Evolutionary conservation across 2,888 invertebrate genomes (phyloP).

Genomic region (Nomada ruficornis): DNA sequence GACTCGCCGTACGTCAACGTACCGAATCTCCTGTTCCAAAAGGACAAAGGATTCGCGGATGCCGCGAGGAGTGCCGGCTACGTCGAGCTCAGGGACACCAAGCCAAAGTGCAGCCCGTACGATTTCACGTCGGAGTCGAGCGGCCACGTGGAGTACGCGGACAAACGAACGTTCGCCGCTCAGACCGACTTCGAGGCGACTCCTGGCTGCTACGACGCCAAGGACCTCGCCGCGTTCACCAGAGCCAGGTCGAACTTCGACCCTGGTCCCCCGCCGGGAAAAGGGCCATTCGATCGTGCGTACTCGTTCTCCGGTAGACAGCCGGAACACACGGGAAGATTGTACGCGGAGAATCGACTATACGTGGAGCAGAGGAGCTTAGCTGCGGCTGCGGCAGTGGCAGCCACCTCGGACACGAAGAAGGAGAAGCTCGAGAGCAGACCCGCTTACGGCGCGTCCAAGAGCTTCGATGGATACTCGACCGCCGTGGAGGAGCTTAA

Average conservation of each 20-base stretch:
- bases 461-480: conserved; percentile 81
- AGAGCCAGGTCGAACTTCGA: conserved; percentile 72
- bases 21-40: conserved; percentile 79
- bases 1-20: conserved; percentile 82
- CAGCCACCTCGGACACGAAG: conserved; percentile 72
- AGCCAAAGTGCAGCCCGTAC: conserved; percentile 78
- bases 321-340: conserved; percentile 58
- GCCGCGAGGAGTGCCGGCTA: conserved; percentile 79
- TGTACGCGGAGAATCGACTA: conserved; percentile 60
- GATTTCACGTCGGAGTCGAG: conserved; percentile 82
- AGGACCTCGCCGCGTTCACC: conserved; percentile 40
- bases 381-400: conserved; percentile 13
- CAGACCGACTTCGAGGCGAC: conserved; percentile 72
- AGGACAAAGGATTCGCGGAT: conserved; percentile 79
- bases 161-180: conserved; percentile 71
- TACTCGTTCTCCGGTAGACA: conserved; percentile 74
- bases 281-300: conserved; percentile 74
- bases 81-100: conserved; percentile 78
- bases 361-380: conserved; percentile 66
- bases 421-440: conserved; percentile 82
- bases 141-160: conserved; percentile 81
- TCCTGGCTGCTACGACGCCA: conserved; percentile 70
- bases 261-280: conserved; percentile 64
- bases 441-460: conserved; percentile 77
- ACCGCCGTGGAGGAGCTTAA: conserved; percentile 86